These are phyloP conservation scores for Abramis brama DNA, from an alignment of 2,113 vertebrate species.

Conservation along the genomic window DNA sequence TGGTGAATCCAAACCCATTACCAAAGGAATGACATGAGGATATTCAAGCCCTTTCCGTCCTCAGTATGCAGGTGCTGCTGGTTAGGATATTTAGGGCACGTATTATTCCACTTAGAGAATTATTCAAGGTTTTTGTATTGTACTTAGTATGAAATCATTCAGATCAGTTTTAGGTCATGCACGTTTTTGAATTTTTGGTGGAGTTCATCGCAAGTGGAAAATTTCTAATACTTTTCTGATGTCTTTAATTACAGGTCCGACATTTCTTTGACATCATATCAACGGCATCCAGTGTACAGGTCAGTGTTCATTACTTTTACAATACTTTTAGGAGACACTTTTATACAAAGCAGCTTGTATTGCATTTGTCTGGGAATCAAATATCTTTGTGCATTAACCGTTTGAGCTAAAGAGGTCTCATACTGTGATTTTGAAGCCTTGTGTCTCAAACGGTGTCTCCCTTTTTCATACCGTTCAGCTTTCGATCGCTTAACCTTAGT, in stretches of 20 bases:
- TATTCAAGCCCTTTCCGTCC: neutral
- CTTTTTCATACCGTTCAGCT: neutral
- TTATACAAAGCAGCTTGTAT: neutral
- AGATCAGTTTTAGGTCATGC: neutral
- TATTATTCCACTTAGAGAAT: neutral
- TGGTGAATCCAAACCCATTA: neutral
- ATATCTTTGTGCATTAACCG: neutral
- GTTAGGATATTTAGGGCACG: neutral
- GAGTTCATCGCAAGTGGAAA: neutral
- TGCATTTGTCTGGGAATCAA: neutral
- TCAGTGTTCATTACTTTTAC: neutral
- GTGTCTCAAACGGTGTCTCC: neutral
- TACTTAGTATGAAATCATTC: conserved; percentile 7
- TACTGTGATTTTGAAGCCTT: neutral
- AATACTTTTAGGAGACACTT: neutral
- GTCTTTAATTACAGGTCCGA: neutral
- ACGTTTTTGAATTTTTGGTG: neutral
- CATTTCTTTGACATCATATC: neutral
- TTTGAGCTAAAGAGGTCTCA: neutral
- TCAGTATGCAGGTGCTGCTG: conserved; percentile 35
- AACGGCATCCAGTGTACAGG: neutral
- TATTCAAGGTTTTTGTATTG: neutral
- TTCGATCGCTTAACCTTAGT: neutral
- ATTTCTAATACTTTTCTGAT: conserved; percentile 4
- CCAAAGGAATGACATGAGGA: conserved; percentile 29